Evolutionary conservation across 1,140 invertebrate species (phyloP).

Genomic region (Conus betulinus): DNA sequence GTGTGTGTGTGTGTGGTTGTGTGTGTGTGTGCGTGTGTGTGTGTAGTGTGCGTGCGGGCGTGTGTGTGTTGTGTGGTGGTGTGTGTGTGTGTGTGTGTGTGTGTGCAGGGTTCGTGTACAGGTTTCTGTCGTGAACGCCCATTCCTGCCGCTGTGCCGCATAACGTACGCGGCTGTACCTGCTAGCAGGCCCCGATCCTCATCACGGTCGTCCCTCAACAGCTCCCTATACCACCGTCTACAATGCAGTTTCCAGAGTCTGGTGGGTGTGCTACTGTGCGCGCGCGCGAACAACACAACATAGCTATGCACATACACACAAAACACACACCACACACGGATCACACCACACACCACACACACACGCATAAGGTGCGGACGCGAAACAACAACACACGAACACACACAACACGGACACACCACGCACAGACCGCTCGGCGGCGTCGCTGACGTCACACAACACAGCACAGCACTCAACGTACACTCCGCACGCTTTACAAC

Average conservation of each 20-base stretch:
- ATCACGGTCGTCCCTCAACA: conserved; percentile 65
- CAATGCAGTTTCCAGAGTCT: conserved; percentile 29
- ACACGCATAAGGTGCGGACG: background rate
- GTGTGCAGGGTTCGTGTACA: conserved; percentile 54
- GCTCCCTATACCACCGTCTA: conserved; percentile 8
- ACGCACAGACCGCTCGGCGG: too few relatives aligned
- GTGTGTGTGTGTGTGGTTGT: too few relatives aligned
- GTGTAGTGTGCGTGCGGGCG: conserved; percentile 8
- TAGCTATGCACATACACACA: too few relatives aligned
- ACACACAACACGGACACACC: too few relatives aligned
- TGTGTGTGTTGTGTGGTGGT: too few relatives aligned
- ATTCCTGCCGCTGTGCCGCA: conserved; percentile 56
- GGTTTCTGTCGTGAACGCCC: conserved; percentile 52
- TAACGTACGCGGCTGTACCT: conserved; percentile 65
- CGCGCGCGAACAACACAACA: background rate
- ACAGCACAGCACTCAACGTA: too few relatives aligned
- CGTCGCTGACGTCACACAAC: too few relatives aligned
- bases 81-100: background rate
- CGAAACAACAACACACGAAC: too few relatives aligned
- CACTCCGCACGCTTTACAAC: too few relatives aligned
- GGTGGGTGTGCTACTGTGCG: conserved; percentile 17
- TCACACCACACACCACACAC: background rate
- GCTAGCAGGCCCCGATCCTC: conserved; percentile 81
- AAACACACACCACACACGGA: background rate
- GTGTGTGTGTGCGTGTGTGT: conserved; percentile 2